Base-by-base conservation (phyloP, 1,140 invertebrate genomes). In the Cataglyphis hispanica region DNA sequence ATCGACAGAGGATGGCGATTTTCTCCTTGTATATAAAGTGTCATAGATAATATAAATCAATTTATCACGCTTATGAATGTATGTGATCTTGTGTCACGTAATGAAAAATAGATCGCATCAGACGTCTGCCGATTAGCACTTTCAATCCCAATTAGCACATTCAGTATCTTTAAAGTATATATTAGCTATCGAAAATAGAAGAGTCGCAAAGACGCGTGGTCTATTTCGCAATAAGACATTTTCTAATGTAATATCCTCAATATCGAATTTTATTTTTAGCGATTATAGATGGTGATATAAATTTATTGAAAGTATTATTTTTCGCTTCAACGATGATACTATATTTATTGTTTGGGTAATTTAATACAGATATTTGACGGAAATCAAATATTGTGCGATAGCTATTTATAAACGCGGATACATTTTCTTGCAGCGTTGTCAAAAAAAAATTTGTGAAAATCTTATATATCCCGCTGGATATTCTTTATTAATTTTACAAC, bases 401-500 rank as follows among this genome's bases (percentile, higher is more conserved):
- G 27, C 8, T 8, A 8, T 63, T 61, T n/a, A 31, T 63, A 60
- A 75, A 10, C 10, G 1, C 16, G 4, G 16, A 63, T n/a, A 25
- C 16, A n/a, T 31, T 31, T 19, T 7, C 60, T 61, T 16, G 13
- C 61, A 10, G 34, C 25, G 34, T 25, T 25, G 40, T 40, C 43
- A 46, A 40, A 22, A 22, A 5, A 31, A 50, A 53, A n/a, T 16
- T n/a, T 16, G 27, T 0, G 37, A 11, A 19, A 74, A 70, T 72
- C 78, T 81, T 40, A 63, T 46, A 46, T 16, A 11, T 43, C 0
- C 8, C 22, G 58, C 11, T 58, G 64, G 40, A 46, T 56, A 85
- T 89, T 91, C 86, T 91, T 91, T 86, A 90, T 91, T 91, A 90
- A 90, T 90, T 91, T 90, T 88, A 88, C 80, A 89, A 91, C 86